Conservation (phyloP, 2,113 vertebrate genomes). For the Kobus ellipsiprymnus region DNA sequence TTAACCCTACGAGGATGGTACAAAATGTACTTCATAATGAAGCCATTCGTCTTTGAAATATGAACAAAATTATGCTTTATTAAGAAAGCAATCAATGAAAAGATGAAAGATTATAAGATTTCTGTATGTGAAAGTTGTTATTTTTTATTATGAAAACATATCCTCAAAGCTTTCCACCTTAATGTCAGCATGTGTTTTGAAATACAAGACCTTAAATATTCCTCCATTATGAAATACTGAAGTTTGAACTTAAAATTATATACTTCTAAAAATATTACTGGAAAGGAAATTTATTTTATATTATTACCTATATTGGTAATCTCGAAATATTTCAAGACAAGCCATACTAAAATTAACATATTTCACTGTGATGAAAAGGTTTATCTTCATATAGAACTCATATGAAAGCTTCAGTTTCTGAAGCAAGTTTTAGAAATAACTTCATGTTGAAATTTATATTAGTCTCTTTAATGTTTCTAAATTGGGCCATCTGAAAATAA, state of each 20-base stretch:
- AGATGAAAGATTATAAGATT: neutral
- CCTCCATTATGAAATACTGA: neutral
- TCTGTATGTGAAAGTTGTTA: neutral
- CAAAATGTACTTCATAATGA: conserved; percentile 6
- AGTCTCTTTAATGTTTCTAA: conserved; percentile 26
- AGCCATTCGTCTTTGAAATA: neutral
- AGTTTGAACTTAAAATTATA: neutral
- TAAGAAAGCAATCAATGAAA: neutral
- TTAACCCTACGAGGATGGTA: neutral
- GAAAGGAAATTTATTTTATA: neutral
- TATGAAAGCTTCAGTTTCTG: neutral
- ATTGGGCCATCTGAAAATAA: neutral
- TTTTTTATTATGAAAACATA: conserved; percentile 24
- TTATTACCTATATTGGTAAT: conserved; percentile 4
- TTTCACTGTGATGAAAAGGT: neutral
- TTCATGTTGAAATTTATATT: neutral
- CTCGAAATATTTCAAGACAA: conserved; percentile 9
- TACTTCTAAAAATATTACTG: neutral
- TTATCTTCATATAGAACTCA: neutral
- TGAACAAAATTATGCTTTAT: neutral
- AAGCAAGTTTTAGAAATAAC: neutral
- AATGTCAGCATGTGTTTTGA: neutral
- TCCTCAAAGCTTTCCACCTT: neutral
- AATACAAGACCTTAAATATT: neutral
- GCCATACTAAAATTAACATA: neutral